These are phyloP conservation scores for Gasterosteus nipponicus DNA, from an alignment of 2,113 vertebrate species.

Conservation along the genomic window DNA sequence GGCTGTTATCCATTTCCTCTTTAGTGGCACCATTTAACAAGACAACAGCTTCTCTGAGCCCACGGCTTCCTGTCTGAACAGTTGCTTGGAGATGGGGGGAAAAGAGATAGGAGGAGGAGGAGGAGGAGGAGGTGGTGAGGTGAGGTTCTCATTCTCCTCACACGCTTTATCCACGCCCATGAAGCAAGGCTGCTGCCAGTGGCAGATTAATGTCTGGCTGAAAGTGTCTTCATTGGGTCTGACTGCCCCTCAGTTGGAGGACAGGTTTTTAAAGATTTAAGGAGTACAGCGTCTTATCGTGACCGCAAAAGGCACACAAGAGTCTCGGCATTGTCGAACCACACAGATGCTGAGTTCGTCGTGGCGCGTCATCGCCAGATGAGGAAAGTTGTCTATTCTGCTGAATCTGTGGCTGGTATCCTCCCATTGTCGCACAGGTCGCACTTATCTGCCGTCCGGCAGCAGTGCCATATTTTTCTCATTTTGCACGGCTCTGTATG, in stretches of 20 bases:
- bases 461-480: conserved; percentile 45
- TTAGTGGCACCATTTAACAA: conserved; percentile 39
- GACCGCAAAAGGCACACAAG: conserved; percentile 10
- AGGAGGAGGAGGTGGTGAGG: conserved; percentile 15
- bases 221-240: conserved; percentile 44
- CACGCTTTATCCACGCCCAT: conserved; percentile 26
- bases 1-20: conserved; percentile 50
- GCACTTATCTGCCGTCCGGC: conserved; percentile 43
- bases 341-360: background rate
- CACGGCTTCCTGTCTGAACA: conserved; percentile 43
- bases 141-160: conserved; percentile 29
- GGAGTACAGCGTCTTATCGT: conserved; percentile 21
- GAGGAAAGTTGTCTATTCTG: conserved; percentile 29
- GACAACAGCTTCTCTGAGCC: conserved; percentile 38
- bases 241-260: conserved; percentile 34
- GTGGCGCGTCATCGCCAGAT: background rate
- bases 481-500: conserved; percentile 55
- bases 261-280: conserved; percentile 23
- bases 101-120: conserved; percentile 27
- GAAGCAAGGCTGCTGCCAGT: conserved; percentile 37
- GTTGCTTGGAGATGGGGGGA: conserved; percentile 8
- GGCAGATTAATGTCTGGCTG: conserved; percentile 47
- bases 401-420: conserved; percentile 10
- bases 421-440: conserved; percentile 30
- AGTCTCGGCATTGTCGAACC: conserved; percentile 17